A percentile compares a stretch with the other conserved stretches of the same genome.
Evolutionary conservation across 1,140 invertebrate genomes (phyloP).

Genomic region (Trachymyrmex cornetzi): DNA sequence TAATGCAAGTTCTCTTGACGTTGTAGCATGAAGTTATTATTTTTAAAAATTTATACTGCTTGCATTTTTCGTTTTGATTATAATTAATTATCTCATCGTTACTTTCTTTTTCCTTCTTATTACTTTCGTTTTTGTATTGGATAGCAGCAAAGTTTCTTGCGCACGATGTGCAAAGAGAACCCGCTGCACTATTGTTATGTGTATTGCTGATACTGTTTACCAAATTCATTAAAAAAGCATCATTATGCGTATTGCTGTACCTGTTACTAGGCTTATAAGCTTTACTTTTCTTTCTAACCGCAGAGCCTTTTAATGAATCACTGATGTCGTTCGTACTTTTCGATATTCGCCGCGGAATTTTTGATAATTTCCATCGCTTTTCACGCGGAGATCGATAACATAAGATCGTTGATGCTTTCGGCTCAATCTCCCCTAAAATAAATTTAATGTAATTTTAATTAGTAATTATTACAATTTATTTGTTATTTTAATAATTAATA

Average conservation of each 20-base stretch:
- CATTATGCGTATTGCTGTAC: slow-evolving; percentile 68
- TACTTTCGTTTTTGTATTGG: neutral
- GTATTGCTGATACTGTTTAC: slow-evolving; percentile 30
- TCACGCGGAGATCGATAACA: slow-evolving; percentile 72
- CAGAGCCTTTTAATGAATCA: slow-evolving; percentile 50
- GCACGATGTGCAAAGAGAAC: slow-evolving; percentile 20
- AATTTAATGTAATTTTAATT: no score
- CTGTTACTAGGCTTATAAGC: slow-evolving; percentile 81
- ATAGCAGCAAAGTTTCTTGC: neutral
- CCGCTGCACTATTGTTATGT: neutral
- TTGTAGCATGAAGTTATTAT: neutral
- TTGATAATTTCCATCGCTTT: slow-evolving; percentile 35
- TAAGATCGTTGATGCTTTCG: slow-evolving; percentile 78
- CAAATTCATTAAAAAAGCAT: slow-evolving; percentile 19
- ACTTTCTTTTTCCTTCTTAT: neutral
- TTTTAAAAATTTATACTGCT: slow-evolving; percentile 4
- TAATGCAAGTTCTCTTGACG: neutral
- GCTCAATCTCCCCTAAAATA: slow-evolving; percentile 74
- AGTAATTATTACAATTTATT: neutral
- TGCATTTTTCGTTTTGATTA: neutral
- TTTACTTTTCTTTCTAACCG: slow-evolving; percentile 67
- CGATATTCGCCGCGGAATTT: neutral
- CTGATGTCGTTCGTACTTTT: slow-evolving; percentile 37
- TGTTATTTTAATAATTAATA: neutral
- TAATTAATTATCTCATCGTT: neutral